A percentile compares a stretch with the other conserved stretches of the same genome.
Conservation (phyloP, 2,797 vertebrate species). For the Coracias cyanogaster region DNA sequence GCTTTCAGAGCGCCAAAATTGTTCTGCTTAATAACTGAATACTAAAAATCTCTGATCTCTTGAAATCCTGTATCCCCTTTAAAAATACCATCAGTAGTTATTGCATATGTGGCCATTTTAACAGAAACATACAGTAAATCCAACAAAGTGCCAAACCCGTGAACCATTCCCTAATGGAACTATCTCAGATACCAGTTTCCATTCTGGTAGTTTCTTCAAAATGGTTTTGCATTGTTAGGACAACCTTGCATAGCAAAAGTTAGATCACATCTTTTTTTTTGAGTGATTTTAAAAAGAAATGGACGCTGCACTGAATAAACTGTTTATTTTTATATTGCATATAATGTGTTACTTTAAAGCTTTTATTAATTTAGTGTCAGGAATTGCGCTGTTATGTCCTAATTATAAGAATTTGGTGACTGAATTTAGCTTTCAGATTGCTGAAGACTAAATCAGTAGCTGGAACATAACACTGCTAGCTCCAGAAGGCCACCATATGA, state of each 20-base stretch:
- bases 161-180: not conserved
- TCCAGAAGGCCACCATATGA: not conserved
- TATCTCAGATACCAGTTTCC: not conserved
- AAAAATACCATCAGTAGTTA: not conserved
- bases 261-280: not conserved
- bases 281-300: not conserved
- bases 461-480: not conserved
- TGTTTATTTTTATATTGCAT: not conserved
- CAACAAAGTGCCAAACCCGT: not conserved
- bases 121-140: not conserved
- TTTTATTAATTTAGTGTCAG: not conserved
- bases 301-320: constrained; percentile 21
- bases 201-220: not conserved
- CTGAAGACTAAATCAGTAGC: not conserved
- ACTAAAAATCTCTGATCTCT: not conserved
- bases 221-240: not conserved
- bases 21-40: not conserved
- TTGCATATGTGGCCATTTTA: not conserved
- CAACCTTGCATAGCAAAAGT: not conserved
- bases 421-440: not conserved
- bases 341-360: not conserved
- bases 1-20: not conserved
- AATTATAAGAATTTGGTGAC: not conserved
- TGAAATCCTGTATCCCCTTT: not conserved
- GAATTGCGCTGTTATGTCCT: not conserved